phyloP scores from a whole-genome alignment of 2,113 vertebrate genomes.

The Neotoma lepida region DNA sequence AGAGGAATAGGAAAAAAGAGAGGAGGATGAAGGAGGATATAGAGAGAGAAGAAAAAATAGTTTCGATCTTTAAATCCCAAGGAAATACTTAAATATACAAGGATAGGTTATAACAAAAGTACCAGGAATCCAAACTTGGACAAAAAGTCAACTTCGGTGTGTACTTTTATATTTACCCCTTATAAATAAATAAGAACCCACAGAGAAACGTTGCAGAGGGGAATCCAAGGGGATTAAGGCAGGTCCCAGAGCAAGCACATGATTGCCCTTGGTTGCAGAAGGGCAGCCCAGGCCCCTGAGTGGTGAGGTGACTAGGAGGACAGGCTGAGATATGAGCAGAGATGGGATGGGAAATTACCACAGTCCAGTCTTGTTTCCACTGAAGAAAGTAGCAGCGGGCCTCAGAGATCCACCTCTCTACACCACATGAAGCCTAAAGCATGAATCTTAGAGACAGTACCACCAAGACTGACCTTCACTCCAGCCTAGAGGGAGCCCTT shows the following conservation, averaged over 20 bases:
- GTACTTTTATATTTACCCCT: neutral
- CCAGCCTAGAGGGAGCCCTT: neutral
- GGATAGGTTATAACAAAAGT: neutral
- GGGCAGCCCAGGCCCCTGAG: neutral
- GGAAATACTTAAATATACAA: constrained; percentile 20
- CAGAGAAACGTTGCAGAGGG: neutral
- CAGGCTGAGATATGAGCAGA: neutral
- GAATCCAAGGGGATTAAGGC: neutral
- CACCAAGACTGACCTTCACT: neutral
- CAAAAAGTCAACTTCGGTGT: neutral
- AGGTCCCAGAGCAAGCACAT: neutral
- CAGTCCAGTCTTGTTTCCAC: neutral
- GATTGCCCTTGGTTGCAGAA: neutral
- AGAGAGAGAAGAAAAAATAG: neutral
- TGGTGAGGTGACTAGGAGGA: neutral
- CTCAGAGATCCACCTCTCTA: neutral
- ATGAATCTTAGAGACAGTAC: neutral
- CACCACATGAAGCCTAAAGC: neutral
- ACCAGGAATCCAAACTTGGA: neutral
- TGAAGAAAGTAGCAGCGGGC: neutral
- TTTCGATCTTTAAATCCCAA: neutral
- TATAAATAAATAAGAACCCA: neutral
- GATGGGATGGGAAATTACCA: neutral
- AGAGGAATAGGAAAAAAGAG: neutral
- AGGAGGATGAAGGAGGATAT: neutral